A percentile compares a stretch with the other conserved stretches of the same genome.
Evolutionary conservation across 2,797 vertebrate species (phyloP).

Genomic region (Manis pentadactyla): DNA sequence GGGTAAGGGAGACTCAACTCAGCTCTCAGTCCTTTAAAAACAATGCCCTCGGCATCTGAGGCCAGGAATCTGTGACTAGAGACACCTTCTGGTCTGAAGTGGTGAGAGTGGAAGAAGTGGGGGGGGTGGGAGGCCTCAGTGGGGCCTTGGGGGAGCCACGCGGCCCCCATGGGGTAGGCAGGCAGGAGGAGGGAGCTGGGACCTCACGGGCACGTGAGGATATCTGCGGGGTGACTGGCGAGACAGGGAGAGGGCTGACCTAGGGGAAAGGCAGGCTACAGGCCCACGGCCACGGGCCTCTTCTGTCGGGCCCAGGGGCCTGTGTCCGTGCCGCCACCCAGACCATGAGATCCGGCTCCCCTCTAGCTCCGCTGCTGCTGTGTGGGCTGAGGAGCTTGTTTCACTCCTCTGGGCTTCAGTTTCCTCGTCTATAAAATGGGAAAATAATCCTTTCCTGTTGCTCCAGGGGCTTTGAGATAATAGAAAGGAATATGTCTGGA

Average conservation of each 20-base stretch:
- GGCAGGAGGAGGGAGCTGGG: background rate
- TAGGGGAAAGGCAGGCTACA: background rate
- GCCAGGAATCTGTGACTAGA: background rate
- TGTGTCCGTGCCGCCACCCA: fast-evolving
- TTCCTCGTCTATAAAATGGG: background rate
- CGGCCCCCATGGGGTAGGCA: background rate
- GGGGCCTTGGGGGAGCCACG: background rate
- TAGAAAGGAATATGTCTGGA: background rate
- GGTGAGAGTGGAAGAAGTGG: background rate
- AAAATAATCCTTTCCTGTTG: background rate
- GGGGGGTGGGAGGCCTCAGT: background rate
- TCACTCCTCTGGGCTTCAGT: background rate
- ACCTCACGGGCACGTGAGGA: fast-evolving
- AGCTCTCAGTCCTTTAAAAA: background rate
- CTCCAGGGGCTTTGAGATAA: background rate
- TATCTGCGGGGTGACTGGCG: background rate
- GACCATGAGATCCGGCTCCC: background rate
- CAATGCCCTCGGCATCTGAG: background rate
- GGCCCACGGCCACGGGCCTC: too few relatives aligned
- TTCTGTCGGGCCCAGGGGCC: background rate
- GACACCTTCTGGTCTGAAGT: background rate
- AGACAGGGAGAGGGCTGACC: background rate
- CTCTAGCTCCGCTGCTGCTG: background rate
- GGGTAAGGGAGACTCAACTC: background rate
- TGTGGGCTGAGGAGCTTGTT: background rate